Base-by-base conservation (phyloP, 2,797 vertebrate species). In the Sorex maritimensis region DNA sequence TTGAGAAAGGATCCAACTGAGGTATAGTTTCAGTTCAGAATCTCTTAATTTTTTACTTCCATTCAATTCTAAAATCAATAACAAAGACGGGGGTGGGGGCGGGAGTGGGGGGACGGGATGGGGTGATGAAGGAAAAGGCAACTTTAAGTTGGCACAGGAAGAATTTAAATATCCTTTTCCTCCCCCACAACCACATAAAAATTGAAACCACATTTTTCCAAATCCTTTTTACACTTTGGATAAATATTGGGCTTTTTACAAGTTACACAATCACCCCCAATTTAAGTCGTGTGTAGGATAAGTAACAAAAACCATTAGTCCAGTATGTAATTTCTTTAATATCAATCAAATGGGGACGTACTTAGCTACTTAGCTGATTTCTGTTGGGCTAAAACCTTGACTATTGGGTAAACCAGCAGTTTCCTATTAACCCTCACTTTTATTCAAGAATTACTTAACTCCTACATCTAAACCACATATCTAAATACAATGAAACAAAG, bases 371-470 rank as follows among this genome's bases (percentile, higher is more conserved):
- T 8, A 82, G 72, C 38, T 87, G 85, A 94, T 68, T 90, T 52
- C 85, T 82, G 75, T 10, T 34, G 11, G 28, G 46, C 28, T 4
- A 58, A 91, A 92, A 81, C 15, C 49, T 75, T 81, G 34, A 72
- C 23, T 55, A 63, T 21, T 28, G 0, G 28, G 67, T 55, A 77
- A 89, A 91, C 72, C 2, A 44, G 30, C 44, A 77, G 78, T 44
- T 73, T 93, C 46, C 65, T 71, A 81, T 63, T 68, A 87, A 90
- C 23, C 30, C 75, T 90, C n/a, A 92, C 23, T 77, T 14, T 23
- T 65, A 85, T 41, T 91, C 55, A 83, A 92, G 71, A 87, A 34
- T 78, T 82, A 81, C 65, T 88, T 88, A 86, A 86, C 34, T 73
- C n/a, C 24, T 78, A 72, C 44, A 79, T 14, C 9, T n/a, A 80